Evolutionary conservation across 2,113 vertebrate species (phyloP), one percentile per base, ranked within the genome.

Genomic region (Vulpes ferrilata): DNA sequence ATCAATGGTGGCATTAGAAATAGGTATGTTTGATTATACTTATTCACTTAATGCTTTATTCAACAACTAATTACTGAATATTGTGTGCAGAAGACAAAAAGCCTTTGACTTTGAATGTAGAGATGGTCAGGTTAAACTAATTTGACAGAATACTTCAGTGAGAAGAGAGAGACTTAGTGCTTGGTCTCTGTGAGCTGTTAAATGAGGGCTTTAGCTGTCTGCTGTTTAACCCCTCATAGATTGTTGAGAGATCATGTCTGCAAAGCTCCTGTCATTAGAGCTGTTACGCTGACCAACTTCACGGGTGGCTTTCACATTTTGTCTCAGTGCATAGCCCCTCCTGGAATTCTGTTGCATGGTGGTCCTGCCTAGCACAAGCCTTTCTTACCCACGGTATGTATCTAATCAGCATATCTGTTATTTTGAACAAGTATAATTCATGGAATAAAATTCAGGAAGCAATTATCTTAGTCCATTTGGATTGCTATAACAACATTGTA

Each of bases 101-200:
- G 13, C 16, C 53, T 92, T 74, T 80, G 73, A 79, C 17, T 43
- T 95, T 95, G 32, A 93, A 86, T 74, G 64, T 22, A 95, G 55
- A 90, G 62, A 86, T 57, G 51, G 85, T 3, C 59, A 93, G 71
- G 38, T 74, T 90, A 90, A 79, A 83, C 51, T 88, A 93, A 89
- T 48, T 78, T 5, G 35, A 48, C 15, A 67, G 10, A 64, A 35
- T n/a, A 76, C 16, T 90, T 51, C 20, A 35, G 25, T 69, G 62
- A 79, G 51, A 76, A 67, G 25, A 16, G 17, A 65, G 51, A 86
- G 35, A 82, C 53, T 8, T 48, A 57, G 43, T 9, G n/a, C 57
- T 90, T 67, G 60, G 23, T 79, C 62, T 95, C 53, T 79, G 27
- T 92, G 65, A 89, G 30, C 43, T n/a, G 2, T 43, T 90, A 60